Base-by-base conservation (phyloP, 2,888 invertebrate species). In the Syritta pipiens region DNA sequence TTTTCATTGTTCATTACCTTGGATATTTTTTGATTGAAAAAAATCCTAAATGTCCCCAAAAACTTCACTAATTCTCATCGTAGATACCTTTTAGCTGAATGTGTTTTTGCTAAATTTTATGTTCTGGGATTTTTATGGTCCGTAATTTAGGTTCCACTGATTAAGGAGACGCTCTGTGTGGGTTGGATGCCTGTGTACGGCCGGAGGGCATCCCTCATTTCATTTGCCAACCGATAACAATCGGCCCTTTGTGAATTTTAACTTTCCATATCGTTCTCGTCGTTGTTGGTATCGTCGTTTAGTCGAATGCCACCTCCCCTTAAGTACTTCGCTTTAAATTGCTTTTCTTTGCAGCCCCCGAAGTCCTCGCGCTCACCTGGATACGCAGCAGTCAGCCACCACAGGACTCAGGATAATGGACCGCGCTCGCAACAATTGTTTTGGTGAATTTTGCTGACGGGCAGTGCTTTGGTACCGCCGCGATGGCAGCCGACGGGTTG, bases 91-190 rank as follows among this genome's bases (percentile, higher is more conserved):
- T 77, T 71, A 63, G 62, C 49, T 42, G 49, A 76, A 76, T 76
- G 76, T 76, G 35, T 63, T n/a, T n/a, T 69, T 22, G 63, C 65
- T 65, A 71, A 59, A 65, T 71, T 71, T 63, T 71, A 71, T 44
- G 46, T 30, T 19, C 24, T 28, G 37, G 59, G 51, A 59, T 77
- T 71, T 77, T 71, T 77, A 77, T 71, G 51, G 10, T 22, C 44
- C 14, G 76, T 53, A 76, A 76, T 76, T 67, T 71, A 76, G 71
- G 76, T 62, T 76, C 51, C 24, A 63, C 63, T 57, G 63, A 71
- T 40, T 63, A 63, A 55, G 75, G 51, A 22, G 44, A 5, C 6
- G n/a, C n/a, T 7, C 30, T 46, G 69, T 46, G 19, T 19, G 12
- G 9, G n/a, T 12, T 14, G 12, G 40, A 12, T 22, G 32, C 10